Evolutionary conservation across 2,888 invertebrate species (phyloP), one percentile per base, ranked within the genome.

Genomic region (Lepidocyrtoides sp.): DNA sequence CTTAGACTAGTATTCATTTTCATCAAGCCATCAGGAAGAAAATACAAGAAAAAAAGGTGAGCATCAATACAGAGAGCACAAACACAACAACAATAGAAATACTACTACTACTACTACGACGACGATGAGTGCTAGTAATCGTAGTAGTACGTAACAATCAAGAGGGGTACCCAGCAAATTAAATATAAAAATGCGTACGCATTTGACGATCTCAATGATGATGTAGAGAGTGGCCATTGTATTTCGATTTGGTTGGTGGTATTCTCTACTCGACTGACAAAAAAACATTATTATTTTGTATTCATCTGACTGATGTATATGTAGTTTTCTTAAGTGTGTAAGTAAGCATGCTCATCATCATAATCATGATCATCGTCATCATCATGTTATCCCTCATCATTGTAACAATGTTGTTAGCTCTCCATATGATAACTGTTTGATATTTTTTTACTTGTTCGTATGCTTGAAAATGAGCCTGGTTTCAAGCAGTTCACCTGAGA

Each of bases 21-120:
- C 57, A 41, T 84, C 84, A 48, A 36, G 32, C 72, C 54, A 69
- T 84, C 84, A 84, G 84, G 84, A 86, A 86, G 77, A 86, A 66
- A 57, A 85, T 41, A 44, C 44, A 51, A 60, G 86, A 77, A 48
- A 75, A 75, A 75, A 85, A 85, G 77, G 63, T 77, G 63, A 86
- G 72, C 63, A 29, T 12, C 29, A 63, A 29, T 17, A 1, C 3
- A 20, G n/a, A n/a, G n/a, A n/a, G n/a, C n/a, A n/a, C n/a, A n/a
- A n/a, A n/a, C 41, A 77, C 54, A 48, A 26, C 63, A 82, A 82
- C 63, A 82, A 82, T 63, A 44, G 44, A 60, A 44, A 41, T 14
- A 51, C 44, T 44, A 41, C 66, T n/a, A 82, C 26, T 20, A 79
- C 23, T 36, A 60, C 60, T 41, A 82, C 81, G 5, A 26, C 7